Evolutionary conservation across 2,797 vertebrate genomes (phyloP).

Genomic region (Hemibagrus guttatus): DNA sequence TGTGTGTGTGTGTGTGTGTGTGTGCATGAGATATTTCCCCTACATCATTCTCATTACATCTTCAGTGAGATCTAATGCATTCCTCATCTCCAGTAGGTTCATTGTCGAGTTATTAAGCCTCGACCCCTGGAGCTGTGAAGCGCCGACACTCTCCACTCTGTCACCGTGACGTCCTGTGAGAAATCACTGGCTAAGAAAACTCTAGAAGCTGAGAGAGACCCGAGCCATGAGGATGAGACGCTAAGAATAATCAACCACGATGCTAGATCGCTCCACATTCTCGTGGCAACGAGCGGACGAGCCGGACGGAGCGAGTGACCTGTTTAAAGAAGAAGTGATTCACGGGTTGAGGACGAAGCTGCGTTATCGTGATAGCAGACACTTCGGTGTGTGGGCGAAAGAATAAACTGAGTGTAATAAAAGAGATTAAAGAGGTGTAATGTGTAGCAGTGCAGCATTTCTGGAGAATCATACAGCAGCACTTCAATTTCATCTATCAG

Average conservation of each 20-base stretch:
- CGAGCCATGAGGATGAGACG: not conserved
- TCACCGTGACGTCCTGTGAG: not conserved
- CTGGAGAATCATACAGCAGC: not conserved
- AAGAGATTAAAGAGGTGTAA: constrained; percentile 5
- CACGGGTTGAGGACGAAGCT: not conserved
- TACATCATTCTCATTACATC: too few relatives aligned
- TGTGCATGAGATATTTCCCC: too few relatives aligned
- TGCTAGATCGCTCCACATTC: not conserved
- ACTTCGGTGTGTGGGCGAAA: not conserved
- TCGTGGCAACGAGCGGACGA: not conserved
- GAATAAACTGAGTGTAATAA: not conserved
- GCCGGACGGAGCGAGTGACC: not conserved
- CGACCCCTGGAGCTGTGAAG: not conserved
- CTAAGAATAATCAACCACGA: too few relatives aligned
- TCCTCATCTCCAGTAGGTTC: not conserved
- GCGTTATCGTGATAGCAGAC: not conserved
- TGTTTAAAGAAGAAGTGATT: not conserved
- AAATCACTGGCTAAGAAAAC: not conserved
- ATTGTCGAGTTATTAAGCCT: not conserved
- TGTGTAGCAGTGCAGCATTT: not conserved
- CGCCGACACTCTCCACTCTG: not conserved
- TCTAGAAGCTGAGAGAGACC: not conserved
- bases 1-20: too few relatives aligned
- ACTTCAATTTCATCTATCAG: not conserved
- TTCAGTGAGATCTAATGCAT: not conserved